A percentile compares a stretch with the other conserved stretches of the same genome.
Evolutionary conservation across 2,797 vertebrate genomes (phyloP).

Genomic region (Halcyon leucocephala): DNA sequence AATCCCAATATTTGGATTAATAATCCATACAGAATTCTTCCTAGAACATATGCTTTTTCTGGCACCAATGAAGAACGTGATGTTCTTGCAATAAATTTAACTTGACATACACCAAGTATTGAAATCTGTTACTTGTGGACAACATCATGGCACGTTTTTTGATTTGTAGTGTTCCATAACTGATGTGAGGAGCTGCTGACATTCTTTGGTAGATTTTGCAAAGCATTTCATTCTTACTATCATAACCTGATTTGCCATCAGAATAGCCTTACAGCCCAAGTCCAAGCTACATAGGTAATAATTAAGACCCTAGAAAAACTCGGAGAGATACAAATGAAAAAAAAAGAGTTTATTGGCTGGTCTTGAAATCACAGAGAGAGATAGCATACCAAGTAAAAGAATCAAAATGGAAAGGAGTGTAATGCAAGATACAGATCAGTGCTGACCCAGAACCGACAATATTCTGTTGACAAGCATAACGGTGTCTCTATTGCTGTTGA

Average conservation of each 20-base stretch:
- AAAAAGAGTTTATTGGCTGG: neutral
- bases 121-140: neutral
- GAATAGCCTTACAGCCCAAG: neutral
- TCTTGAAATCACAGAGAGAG: neutral
- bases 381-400: neutral
- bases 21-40: neutral
- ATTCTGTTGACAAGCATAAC: neutral
- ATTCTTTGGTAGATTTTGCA: neutral
- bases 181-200: neutral
- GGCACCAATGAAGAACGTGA: neutral
- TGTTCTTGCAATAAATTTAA: neutral
- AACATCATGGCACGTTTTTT: neutral
- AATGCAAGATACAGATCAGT: neutral
- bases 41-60: neutral
- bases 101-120: neutral
- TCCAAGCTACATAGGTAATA: neutral
- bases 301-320: neutral
- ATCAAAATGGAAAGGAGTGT: slow-evolving; percentile 26
- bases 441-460: neutral
- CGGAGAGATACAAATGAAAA: neutral
- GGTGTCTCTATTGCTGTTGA: neutral
- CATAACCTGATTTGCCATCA: neutral
- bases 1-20: neutral
- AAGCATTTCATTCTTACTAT: neutral
- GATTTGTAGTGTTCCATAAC: neutral